Evolutionary conservation across 2,113 vertebrate genomes (phyloP).

Genomic region (Rhinolophus ferrumequinum): DNA sequence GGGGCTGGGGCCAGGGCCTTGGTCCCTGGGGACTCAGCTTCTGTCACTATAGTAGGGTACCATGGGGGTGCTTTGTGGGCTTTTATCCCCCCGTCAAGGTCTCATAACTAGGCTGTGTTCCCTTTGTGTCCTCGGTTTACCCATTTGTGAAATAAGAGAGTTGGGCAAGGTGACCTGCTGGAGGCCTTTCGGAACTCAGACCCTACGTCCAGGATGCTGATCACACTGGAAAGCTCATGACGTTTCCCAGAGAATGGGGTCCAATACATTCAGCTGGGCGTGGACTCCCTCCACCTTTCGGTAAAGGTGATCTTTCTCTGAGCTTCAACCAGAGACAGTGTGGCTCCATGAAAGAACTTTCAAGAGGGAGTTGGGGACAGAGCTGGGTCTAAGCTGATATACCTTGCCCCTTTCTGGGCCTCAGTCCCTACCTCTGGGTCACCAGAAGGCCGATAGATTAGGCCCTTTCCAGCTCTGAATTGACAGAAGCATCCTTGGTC

Average conservation of each 20-base stretch:
- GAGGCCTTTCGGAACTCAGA: not conserved
- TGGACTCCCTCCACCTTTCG: not conserved
- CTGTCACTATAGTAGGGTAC: not conserved
- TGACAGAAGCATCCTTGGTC: not conserved
- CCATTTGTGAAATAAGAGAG: not conserved
- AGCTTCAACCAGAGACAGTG: not conserved
- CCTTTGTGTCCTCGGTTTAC: not conserved
- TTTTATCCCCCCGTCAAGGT: not conserved
- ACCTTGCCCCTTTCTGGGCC: not conserved
- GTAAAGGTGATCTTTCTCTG: not conserved
- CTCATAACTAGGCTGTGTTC: not conserved
- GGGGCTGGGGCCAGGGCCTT: not conserved
- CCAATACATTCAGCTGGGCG: not conserved
- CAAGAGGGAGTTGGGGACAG: not conserved
- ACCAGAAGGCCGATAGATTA: not conserved
- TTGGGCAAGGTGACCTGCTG: not conserved
- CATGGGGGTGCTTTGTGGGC: not conserved
- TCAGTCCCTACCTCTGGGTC: not conserved
- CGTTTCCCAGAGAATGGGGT: not conserved
- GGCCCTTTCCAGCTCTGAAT: not conserved
- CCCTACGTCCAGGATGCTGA: not conserved
- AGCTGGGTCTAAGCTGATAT: not conserved
- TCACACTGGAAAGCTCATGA: not conserved
- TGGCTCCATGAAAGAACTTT: not conserved
- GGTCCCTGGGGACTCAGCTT: not conserved